Evolutionary conservation across 35 echinoderm and acorn worm genomes (phyloP).

Genomic region (Eucidaris tribuloides): DNA sequence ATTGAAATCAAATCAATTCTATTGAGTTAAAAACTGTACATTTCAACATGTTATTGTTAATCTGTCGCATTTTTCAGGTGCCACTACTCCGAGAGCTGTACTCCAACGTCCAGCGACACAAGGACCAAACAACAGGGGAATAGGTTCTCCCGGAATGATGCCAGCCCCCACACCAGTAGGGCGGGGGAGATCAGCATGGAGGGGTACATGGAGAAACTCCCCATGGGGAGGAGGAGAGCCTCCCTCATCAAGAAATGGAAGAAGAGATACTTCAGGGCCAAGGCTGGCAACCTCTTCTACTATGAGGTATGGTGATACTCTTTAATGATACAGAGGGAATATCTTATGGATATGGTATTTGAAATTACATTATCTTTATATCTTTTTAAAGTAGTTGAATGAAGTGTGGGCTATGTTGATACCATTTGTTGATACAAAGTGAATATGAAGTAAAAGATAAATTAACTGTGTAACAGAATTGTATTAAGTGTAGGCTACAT

Average conservation of each 20-base stretch:
- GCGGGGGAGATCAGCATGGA: conserved; percentile 92
- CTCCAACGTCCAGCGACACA: conserved; percentile 38
- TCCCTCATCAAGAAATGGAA: conserved; percentile 94
- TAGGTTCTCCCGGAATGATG: conserved; percentile 1
- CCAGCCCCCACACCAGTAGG: conserved; percentile 18
- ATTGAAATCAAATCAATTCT: too few relatives aligned
- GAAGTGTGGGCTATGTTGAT: too few relatives aligned
- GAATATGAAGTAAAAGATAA: too few relatives aligned
- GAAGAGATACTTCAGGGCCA: conserved; percentile 93
- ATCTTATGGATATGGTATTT: too few relatives aligned
- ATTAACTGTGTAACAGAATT: too few relatives aligned
- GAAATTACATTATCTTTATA: too few relatives aligned
- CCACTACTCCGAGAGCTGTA: conserved; percentile 59
- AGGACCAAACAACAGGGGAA: neutral
- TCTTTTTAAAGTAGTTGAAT: too few relatives aligned
- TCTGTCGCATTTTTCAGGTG: conserved; percentile 49
- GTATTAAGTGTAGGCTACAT: too few relatives aligned
- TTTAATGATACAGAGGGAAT: too few relatives aligned
- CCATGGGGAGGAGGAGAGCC: conserved; percentile 83
- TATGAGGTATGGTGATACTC: conserved; percentile 60
- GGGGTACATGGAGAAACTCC: conserved; percentile 98
- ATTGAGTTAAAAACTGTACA: too few relatives aligned
- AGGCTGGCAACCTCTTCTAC: conserved; percentile 95
- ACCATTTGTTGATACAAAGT: too few relatives aligned
- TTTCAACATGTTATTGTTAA: too few relatives aligned